A percentile compares a stretch with the other conserved stretches of the same genome.
phyloP scores from a whole-genome alignment of 2,797 vertebrate species.

The Coendou prehensilis region DNA sequence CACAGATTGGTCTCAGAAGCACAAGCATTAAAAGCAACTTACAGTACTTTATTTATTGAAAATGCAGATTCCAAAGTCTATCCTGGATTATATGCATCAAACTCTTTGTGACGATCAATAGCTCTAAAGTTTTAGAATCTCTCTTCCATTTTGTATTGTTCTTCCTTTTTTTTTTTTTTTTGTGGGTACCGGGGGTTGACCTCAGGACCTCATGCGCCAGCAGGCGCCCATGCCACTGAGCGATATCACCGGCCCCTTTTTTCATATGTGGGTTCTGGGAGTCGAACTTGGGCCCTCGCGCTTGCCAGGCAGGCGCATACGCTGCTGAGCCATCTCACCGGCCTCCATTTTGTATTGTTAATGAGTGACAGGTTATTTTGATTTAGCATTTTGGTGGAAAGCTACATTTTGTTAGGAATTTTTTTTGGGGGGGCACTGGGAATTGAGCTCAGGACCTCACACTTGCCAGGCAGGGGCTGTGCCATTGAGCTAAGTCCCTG shows the following conservation, averaged over 20 bases:
- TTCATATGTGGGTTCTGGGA: too few species aligned
- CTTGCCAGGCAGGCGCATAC: too few species aligned
- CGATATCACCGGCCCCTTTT: too few species aligned
- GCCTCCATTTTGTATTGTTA: neutral
- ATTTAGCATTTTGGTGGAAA: conserved; percentile 50
- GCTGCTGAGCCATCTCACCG: too few species aligned
- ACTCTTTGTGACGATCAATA: neutral
- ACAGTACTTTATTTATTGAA: neutral
- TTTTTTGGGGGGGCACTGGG: neutral
- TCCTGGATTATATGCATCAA: neutral
- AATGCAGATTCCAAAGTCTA: neutral
- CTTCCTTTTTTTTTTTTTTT: too few species aligned
- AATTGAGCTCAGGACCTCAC: too few species aligned
- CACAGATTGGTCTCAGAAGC: conserved; percentile 27
- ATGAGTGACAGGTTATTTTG: neutral
- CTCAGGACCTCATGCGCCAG: too few species aligned
- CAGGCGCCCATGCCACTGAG: too few species aligned
- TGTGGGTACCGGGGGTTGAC: too few species aligned
- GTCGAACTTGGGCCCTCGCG: too few species aligned
- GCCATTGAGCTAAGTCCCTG: too few species aligned
- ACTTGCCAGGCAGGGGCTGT: too few species aligned
- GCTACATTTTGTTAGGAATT: conserved; percentile 32
- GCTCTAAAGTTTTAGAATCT: neutral
- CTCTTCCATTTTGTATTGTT: neutral
- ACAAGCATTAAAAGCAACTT: neutral